Conservation (phyloP, 2,888 invertebrate genomes). For the Campoplex nolae region DNA sequence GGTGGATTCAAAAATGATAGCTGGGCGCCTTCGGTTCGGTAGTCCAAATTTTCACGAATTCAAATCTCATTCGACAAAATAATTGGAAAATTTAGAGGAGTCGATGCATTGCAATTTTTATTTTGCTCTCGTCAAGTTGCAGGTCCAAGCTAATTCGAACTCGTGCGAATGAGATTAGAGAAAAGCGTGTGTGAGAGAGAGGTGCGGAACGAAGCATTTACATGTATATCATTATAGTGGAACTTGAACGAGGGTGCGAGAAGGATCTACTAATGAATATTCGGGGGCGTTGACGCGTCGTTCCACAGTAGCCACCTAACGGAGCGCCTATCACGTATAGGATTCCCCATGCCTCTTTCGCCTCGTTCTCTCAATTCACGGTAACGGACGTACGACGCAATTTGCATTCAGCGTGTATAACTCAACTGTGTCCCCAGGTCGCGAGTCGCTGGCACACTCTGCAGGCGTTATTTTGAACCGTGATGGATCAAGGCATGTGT, state of each 20-base stretch:
- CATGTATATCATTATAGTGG: slow-evolving; percentile 17
- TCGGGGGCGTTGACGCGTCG: slow-evolving; percentile 64
- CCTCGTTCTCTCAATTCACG: slow-evolving; percentile 34
- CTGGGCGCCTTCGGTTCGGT: background rate
- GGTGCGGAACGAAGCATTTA: background rate
- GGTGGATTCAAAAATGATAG: background rate
- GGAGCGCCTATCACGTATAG: slow-evolving; percentile 54
- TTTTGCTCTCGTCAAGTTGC: background rate
- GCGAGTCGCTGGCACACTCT: slow-evolving; percentile 43
- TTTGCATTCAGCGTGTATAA: slow-evolving; percentile 69
- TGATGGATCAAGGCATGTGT: background rate
- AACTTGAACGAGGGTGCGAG: slow-evolving; percentile 29
- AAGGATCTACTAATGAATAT: slow-evolving; percentile 67
- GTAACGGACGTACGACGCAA: slow-evolving; percentile 62
- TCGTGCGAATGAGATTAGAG: slow-evolving; percentile 10
- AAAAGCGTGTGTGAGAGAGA: background rate
- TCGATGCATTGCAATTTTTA: background rate
- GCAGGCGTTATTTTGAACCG: slow-evolving; percentile 21
- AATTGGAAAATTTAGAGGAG: background rate
- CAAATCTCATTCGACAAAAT: background rate
- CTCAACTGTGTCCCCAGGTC: slow-evolving; percentile 60
- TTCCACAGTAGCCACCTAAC: slow-evolving; percentile 59
- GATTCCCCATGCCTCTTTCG: slow-evolving; percentile 18
- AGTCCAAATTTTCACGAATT: background rate
- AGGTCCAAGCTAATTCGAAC: background rate